phyloP scores from a whole-genome alignment of 30 jellyfish, hydroid and myxozoan species.

The Cassiopea xamachana region DNA sequence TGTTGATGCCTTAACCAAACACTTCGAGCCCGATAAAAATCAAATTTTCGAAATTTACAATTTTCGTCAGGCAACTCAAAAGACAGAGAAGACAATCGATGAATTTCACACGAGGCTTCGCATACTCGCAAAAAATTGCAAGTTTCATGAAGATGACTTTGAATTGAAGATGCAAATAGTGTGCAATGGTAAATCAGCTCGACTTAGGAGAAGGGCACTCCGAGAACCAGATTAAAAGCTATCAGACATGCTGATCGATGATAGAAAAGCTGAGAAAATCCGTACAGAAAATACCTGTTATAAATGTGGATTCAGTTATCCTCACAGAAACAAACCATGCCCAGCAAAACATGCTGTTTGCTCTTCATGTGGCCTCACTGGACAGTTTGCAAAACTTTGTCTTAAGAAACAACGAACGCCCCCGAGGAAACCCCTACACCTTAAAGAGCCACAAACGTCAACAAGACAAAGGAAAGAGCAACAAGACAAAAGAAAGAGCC shows the following conservation, averaged over 20 bases:
- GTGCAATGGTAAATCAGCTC: too few species aligned
- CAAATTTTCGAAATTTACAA: too few species aligned
- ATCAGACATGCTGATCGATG: conserved; percentile 57
- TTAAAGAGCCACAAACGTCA: conserved; percentile 29
- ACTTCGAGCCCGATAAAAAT: too few species aligned
- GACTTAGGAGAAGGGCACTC: too few species aligned
- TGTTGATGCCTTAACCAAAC: too few species aligned
- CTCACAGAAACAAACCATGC: conserved; percentile 59
- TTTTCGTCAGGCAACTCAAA: too few species aligned
- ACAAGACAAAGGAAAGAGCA: conserved; percentile 20
- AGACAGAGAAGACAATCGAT: too few species aligned
- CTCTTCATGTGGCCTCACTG: conserved; percentile 61
- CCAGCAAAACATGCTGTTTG: conserved; percentile 60
- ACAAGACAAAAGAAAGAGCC: conserved; percentile 30
- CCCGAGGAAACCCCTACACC: conserved; percentile 35
- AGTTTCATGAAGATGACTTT: too few species aligned
- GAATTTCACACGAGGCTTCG: too few species aligned
- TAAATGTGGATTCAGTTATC: conserved; percentile 59
- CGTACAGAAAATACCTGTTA: conserved; percentile 27
- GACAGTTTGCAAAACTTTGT: conserved; percentile 44
- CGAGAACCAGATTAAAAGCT: too few species aligned
- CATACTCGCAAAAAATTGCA: too few species aligned
- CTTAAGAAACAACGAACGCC: conserved; percentile 40
- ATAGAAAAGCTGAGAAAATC: conserved; percentile 48
- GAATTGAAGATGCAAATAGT: too few species aligned